Evolutionary conservation across 2,113 vertebrate genomes (phyloP).

Genomic region (Xiphophorus couchianus): DNA sequence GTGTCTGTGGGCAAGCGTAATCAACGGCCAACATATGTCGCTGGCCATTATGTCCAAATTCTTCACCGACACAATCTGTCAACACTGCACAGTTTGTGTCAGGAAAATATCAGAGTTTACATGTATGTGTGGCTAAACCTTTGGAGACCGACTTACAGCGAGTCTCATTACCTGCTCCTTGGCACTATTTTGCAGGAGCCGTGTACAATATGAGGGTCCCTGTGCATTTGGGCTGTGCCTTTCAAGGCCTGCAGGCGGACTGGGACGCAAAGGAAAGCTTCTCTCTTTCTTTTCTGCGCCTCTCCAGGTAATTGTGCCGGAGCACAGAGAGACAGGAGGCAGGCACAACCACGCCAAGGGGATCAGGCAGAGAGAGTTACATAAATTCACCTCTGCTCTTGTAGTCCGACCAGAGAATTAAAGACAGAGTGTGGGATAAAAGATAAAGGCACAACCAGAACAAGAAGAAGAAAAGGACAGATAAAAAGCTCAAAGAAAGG

Average conservation of each 20-base stretch:
- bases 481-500: constrained; percentile 35
- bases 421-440: constrained; percentile 41
- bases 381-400: constrained; percentile 57
- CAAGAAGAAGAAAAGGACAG: neutral
- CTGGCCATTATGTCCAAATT: constrained; percentile 57
- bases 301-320: constrained; percentile 72
- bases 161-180: constrained; percentile 38
- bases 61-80: constrained; percentile 51
- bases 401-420: constrained; percentile 49
- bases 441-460: constrained; percentile 37
- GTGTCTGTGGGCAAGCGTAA: constrained; percentile 61
- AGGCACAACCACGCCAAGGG: constrained; percentile 47
- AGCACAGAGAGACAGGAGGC: constrained; percentile 56
- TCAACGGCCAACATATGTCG: constrained; percentile 66
- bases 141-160: constrained; percentile 6
- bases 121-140: constrained; percentile 20
- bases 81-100: constrained; percentile 44
- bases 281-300: constrained; percentile 56
- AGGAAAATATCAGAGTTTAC: constrained; percentile 5
- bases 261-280: constrained; percentile 72
- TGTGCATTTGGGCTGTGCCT: constrained; percentile 23
- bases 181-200: constrained; percentile 33
- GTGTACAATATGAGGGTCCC: constrained; percentile 7
- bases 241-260: constrained; percentile 45
- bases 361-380: constrained; percentile 47